Base-by-base conservation (phyloP, 2,797 vertebrate genomes). In the Nyctalus aviator region DNA sequence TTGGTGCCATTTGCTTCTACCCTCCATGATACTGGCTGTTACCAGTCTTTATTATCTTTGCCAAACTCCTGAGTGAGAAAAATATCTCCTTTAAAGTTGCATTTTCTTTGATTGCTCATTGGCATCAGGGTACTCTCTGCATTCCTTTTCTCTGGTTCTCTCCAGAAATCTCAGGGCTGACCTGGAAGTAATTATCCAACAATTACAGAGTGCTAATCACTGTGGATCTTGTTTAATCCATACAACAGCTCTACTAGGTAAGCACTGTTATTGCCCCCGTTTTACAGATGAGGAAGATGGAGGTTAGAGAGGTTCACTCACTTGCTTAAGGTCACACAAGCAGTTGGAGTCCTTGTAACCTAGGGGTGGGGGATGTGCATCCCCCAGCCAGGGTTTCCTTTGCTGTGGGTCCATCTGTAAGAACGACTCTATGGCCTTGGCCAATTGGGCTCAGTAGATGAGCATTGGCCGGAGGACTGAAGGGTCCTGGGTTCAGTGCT, bases 81-180 rank as follows among this genome's bases (percentile, higher is more conserved):
- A 57, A 9, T 9, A 7, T 2, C 53, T 82, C 68, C 46, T 35
- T 55, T 37, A 53, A 41, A 35, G 68, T 57, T 37, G 35, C 15
- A 15, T 76, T 86, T 84, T 84, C 77, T 84, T 81, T 44, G 88
- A 46, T 88, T 44, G 37, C 30, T 41, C 15, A 35, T 82, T 93
- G 91, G 76, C 57, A 78, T 48, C 3, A 46, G n/a, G 20, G 14
- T 27, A 35, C 20, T 30, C 57, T 21, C 35, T 75, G 46, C 10
- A 1, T 1, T 14, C 20, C 46, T 84, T 68, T 68, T 88, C 64
- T 85, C n/a, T 85, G 32, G 55, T 89, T n/a, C 3, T 83, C 27
- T 88, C 83, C 13, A 68, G 91, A 46, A 46, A 25, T 84, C 79
- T 84, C 84, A 30, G 73, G 25, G 69, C 55, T 57, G 57, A 37